These are phyloP conservation scores for Hydrophis major DNA, from an alignment of 2,797 vertebrate genomes.

Conservation along the genomic window DNA sequence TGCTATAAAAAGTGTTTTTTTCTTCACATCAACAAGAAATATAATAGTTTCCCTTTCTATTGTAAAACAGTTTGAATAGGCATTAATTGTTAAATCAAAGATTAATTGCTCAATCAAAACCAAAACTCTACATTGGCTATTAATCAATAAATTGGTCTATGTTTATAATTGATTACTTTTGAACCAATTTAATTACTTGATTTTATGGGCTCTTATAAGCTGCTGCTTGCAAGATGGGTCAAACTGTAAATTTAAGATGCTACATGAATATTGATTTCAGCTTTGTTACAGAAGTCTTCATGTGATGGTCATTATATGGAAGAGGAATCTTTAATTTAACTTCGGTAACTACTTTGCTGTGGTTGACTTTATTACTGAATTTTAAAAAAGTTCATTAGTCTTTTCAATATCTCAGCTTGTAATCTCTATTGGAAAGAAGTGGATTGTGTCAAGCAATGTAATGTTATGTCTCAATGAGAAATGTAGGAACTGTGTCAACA, in stretches of 20 bases:
- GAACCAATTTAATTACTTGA: slow-evolving; percentile 56
- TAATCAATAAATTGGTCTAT: slow-evolving; percentile 60
- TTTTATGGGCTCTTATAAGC: slow-evolving; percentile 51
- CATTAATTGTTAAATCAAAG: not conserved
- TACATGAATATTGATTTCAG: slow-evolving; percentile 62
- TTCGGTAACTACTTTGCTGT: slow-evolving; percentile 3
- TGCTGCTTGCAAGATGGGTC: slow-evolving; percentile 47
- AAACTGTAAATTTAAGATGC: slow-evolving; percentile 55
- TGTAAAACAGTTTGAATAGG: slow-evolving; percentile 11
- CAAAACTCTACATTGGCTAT: slow-evolving; percentile 29
- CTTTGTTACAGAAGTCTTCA: slow-evolving; percentile 11
- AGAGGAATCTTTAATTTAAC: not conserved
- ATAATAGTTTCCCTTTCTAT: slow-evolving; percentile 12
- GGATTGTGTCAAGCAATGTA: not conserved
- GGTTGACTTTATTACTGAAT: slow-evolving; percentile 3
- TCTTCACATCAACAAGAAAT: not conserved
- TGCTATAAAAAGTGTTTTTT: not conserved
- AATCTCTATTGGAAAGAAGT: not conserved
- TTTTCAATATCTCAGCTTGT: not conserved
- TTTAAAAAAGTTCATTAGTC: slow-evolving; percentile 12
- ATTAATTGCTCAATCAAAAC: not conserved
- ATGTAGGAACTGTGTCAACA: not conserved
- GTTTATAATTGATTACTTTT: slow-evolving; percentile 52
- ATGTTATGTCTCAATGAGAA: not conserved
- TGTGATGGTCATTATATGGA: not conserved